Evolutionary conservation across 2,888 invertebrate genomes (phyloP), one percentile per base, ranked within the genome.

Genomic region (Drosophila antonietae): DNA sequence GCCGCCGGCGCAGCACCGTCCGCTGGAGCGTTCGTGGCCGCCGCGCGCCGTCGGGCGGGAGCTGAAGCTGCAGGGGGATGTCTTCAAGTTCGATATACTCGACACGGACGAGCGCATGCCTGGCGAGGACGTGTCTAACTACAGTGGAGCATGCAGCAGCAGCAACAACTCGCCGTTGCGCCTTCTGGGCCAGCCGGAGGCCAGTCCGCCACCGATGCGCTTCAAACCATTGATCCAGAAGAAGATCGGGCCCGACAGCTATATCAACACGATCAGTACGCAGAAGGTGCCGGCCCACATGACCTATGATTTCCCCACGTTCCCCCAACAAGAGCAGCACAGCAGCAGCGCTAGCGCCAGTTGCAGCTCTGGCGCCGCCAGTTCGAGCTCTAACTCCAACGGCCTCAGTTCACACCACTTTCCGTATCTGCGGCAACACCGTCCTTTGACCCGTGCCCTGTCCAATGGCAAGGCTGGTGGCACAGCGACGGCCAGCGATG

Each of bases 31-130:
- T 75, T 95, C 95, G 1, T 94, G 94, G 90, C 96, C 96, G 28
- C 96, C 96, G 3, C 95, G 90, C 94, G 96, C 81, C 10, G 55
- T 75, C 12, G 86, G 85, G 0, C 80, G 88, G 20, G 91, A 91
- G 33, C 61, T 85, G 3, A 95, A 95, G 91, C 93, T 94, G 72
- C 94, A 94, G 20, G 96, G 97, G 91, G 97, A 97, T 91, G 95
- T 96, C 53, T 97, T 97, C 90, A 95, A 95, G 78, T 97, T 97
- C 91, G 97, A 97, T 92, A 94, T 97, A 67, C 95, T 97, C 71
- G 97, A 97, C 88, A 96, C 96, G 14, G 97, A 97, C 89, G 97
- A 97, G 57, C 73, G 84, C 0, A 56, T 85, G 12, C 78, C 63
- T 28, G 78, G 61, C n/a, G 89, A 83, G 8, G 68, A 78, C n/a